A percentile compares a stretch with the other conserved stretches of the same genome.
phyloP scores from a whole-genome alignment of 2,888 invertebrate species.

The Eupithecia subumbrata region DNA sequence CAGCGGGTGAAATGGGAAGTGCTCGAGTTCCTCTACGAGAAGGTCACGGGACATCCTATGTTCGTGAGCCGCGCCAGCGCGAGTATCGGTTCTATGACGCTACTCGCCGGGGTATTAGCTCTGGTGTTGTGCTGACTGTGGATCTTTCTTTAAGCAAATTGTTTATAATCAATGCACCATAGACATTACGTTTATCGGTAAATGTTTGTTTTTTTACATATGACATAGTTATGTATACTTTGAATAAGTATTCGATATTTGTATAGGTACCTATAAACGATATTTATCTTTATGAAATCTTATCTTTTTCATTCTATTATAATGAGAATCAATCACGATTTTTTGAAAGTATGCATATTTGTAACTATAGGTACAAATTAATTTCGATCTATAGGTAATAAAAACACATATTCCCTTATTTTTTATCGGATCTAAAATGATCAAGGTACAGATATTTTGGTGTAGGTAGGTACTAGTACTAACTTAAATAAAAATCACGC shows the following conservation, averaged over 20 bases:
- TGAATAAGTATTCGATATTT: not conserved
- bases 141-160: not conserved
- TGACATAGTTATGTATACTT: no score
- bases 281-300: not conserved
- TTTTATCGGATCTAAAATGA: no score
- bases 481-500: no score
- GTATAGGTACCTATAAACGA: not conserved
- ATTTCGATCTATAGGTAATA: no score
- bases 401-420: no score
- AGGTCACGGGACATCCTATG: conserved; percentile 9
- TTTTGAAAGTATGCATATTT: no score
- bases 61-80: not conserved
- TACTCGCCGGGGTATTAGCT: not conserved
- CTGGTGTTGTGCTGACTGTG: not conserved
- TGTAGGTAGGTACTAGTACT: no score
- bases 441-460: no score
- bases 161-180: not conserved
- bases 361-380: no score
- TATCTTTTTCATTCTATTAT: not conserved
- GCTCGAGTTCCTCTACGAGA: conserved; percentile 20
- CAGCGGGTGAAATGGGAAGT: conserved; percentile 18
- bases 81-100: conserved; percentile 5
- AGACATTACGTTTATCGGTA: not conserved
- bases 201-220: no score
- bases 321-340: not conserved